Evolutionary conservation across 2,113 vertebrate species (phyloP), one percentile per base, ranked within the genome.

Genomic region (Bagarius yarrelli): DNA sequence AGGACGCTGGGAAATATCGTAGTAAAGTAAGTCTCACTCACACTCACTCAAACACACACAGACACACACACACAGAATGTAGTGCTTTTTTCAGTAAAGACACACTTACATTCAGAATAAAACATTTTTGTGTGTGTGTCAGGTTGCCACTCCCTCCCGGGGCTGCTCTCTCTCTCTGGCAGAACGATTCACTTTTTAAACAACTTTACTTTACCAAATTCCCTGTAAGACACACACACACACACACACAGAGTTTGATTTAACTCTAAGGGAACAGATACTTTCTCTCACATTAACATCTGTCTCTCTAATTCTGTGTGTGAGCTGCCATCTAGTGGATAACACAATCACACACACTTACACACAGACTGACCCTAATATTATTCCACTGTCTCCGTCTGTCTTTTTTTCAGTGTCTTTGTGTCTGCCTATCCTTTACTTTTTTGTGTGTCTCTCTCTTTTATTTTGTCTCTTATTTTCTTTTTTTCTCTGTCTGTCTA

Each of bases 71-170:
- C 36, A 76, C 76, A 59, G n/a, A 66, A 60, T 57, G 21, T 40
- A 11, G 1, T 16, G 16, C 30, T 69, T 30, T 55, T 16, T 21
- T 79, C 15, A 5, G 27, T 52, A 63, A 32, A 27, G 5, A 61
- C 14, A 61, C 1, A 6, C 27, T 16, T 32, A 30, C 15, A 32
- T 21, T 18, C 30, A 63, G 4, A 18, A 11, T 18, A 2, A 27
- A 64, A 34, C 32, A n/a, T 79, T 34, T 78, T 21, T 80, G 47
- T 78, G 32, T 78, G 70, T 80, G 72, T 76, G 4, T 75, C 85
- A 98, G 97, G 86, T 92, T 97, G 8, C 97, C 98, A 81, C 92
- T 99, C 81, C 95, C 97, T 66, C 98, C 97, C 18, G 98, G 97
- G 71, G 92, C 95, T 1, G 96, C 97, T 9, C 88, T 95, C 5